phyloP scores from a whole-genome alignment of 2,797 vertebrate genomes.

The Clarias platycephalus region DNA sequence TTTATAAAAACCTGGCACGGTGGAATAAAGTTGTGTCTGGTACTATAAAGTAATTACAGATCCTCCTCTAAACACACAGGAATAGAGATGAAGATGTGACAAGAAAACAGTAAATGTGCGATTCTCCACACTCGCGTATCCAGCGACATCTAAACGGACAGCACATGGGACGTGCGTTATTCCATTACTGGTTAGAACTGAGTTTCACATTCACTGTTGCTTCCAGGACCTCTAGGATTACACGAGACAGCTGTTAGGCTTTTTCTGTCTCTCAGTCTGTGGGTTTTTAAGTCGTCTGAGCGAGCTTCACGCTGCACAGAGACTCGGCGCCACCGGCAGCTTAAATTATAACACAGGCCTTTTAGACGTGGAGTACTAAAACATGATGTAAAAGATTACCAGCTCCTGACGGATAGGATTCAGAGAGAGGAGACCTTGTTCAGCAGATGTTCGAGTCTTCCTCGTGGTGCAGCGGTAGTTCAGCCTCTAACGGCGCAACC shows the following conservation, averaged over 20 bases:
- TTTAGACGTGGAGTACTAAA: constrained; percentile 40
- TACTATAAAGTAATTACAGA: not conserved
- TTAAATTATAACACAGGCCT: constrained; percentile 37
- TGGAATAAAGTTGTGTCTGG: not conserved
- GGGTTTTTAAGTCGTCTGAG: not conserved
- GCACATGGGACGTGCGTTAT: not conserved
- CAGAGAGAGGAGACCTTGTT: constrained; percentile 30
- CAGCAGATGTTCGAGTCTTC: constrained; percentile 37
- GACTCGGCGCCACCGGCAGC: not conserved
- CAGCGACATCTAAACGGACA: not conserved
- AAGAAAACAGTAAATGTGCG: not conserved
- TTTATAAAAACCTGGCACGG: not conserved
- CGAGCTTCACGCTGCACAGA: not conserved
- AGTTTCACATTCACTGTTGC: not conserved
- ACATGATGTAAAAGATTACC: constrained; percentile 43
- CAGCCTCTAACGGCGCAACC: constrained; percentile 58
- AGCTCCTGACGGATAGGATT: constrained; percentile 38
- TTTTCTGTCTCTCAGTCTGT: constrained; percentile 9
- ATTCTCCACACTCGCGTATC: not conserved
- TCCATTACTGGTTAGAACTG: not conserved
- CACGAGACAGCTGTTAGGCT: not conserved
- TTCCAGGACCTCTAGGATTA: constrained; percentile 10
- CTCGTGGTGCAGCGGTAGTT: constrained; percentile 40
- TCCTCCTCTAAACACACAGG: not conserved
- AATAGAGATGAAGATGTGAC: not conserved